Evolutionary conservation across 1,140 invertebrate species (phyloP), one percentile per base, ranked within the genome.

Genomic region (Geopemphigus sp.): DNA sequence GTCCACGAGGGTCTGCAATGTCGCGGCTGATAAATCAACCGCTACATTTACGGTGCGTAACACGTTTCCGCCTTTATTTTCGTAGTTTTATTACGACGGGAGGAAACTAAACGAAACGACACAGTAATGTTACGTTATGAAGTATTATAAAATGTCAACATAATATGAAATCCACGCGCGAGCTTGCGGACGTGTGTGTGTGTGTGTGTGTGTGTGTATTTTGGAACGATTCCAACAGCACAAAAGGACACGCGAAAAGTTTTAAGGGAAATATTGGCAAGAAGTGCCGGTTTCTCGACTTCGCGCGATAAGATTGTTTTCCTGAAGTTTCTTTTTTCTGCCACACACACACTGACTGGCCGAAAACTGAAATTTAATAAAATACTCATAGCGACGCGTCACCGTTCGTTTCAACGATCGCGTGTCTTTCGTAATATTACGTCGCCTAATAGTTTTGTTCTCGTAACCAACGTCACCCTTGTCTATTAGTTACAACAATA

Each of bases 241-340:
- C 57, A 78, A 78, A 78, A 61, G 56, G 74, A 78, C 74, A 63
- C 74, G 56, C 57, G 39, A 63, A 78, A 78, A 78, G 56, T 78
- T 61, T 78, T 78, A 63, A 78, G 57, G 74, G 74, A 78, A 78
- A 61, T 78, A 61, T 78, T 78, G 74, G 74, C 74, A 78, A 59
- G 56, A 59, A 45, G 22, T 47, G 56, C 74, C n/a, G 22, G 74
- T 78, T 63, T 24, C 56, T 63, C 17, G 57, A 61, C 56, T 61
- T n/a, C 50, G n/a, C 10, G 57, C 54, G 74, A 78, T 78, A 78
- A 78, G 74, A 78, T 45, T 78, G 57, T 78, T 78, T 39, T 78
- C 56, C 5, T 47, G 57, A 78, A 59, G 74, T 78, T 57, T 39
- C 56, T 59, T 63, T 78, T 76, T 59, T 76, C 32, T 59, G 1